phyloP scores from a whole-genome alignment of 2,113 vertebrate genomes.

The Rostratula benghalensis region DNA sequence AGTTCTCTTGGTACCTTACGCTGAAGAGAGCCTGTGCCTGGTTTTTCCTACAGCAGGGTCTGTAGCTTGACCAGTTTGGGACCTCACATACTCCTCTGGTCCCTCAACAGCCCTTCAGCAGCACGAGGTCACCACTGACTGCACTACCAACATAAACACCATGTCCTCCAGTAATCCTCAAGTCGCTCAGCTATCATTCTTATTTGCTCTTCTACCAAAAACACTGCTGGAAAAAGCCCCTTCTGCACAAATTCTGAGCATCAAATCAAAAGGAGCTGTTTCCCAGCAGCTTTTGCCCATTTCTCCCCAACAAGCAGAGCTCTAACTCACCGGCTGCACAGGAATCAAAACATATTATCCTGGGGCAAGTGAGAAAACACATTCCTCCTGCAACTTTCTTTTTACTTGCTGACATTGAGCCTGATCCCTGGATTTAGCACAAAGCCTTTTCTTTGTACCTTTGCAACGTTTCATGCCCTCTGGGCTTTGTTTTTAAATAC shows the following conservation, averaged over 20 bases:
- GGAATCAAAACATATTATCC: background rate
- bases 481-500: background rate
- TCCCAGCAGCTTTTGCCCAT: conserved; percentile 2
- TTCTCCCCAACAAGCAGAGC: background rate
- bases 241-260: background rate
- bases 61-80: background rate
- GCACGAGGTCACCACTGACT: background rate
- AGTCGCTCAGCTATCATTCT: background rate
- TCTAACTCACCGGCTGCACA: background rate
- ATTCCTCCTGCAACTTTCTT: background rate
- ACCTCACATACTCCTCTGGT: background rate
- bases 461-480: background rate
- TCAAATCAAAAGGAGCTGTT: background rate
- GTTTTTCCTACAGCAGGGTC: background rate
- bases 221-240: background rate
- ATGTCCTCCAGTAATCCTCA: accelerated
- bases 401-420: background rate
- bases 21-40: accelerated
- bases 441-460: background rate
- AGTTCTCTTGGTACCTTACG: background rate
- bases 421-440: background rate
- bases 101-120: background rate
- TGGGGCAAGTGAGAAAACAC: background rate
- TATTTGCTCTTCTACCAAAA: background rate
- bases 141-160: background rate